These are phyloP conservation scores for Theodoxus fluviatilis DNA, from an alignment of 2,888 invertebrate genomes.

Conservation along the genomic window DNA sequence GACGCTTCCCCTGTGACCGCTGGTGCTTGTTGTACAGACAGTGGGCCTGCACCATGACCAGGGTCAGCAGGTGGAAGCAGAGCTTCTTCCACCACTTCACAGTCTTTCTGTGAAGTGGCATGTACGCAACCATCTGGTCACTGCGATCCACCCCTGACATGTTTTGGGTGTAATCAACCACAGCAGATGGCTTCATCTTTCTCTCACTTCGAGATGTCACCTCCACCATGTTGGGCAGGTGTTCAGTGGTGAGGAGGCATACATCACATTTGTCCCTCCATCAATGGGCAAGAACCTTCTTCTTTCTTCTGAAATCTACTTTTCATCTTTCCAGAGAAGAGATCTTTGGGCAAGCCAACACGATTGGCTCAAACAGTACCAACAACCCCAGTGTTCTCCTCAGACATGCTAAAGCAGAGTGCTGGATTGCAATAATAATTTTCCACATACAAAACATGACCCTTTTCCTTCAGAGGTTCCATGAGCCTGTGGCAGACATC, in stretches of 20 bases:
- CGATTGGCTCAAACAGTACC: conserved; percentile 23
- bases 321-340: background rate
- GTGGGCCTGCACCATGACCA: conserved; percentile 15
- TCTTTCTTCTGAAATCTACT: background rate
- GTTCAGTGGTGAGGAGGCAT: conserved; percentile 13
- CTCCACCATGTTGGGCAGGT: background rate
- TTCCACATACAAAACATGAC: conserved; percentile 25
- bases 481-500: conserved; percentile 11
- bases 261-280: conserved; percentile 30
- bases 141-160: conserved; percentile 27
- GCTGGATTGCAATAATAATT: conserved; percentile 29
- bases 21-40: conserved; percentile 22
- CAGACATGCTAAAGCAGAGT: no score
- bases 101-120: conserved; percentile 27
- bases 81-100: conserved; percentile 31
- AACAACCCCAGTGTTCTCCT: conserved; percentile 15
- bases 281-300: background rate
- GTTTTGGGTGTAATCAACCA: conserved; percentile 19
- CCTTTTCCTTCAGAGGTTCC: background rate
- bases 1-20: no score
- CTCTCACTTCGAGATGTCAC: background rate
- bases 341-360: conserved; percentile 26
- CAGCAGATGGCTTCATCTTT: conserved; percentile 23
- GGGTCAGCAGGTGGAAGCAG: conserved; percentile 21
- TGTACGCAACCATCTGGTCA: conserved; percentile 24